These are phyloP conservation scores for Maniola jurtina DNA, from an alignment of 1,140 invertebrate species.

Conservation along the genomic window DNA sequence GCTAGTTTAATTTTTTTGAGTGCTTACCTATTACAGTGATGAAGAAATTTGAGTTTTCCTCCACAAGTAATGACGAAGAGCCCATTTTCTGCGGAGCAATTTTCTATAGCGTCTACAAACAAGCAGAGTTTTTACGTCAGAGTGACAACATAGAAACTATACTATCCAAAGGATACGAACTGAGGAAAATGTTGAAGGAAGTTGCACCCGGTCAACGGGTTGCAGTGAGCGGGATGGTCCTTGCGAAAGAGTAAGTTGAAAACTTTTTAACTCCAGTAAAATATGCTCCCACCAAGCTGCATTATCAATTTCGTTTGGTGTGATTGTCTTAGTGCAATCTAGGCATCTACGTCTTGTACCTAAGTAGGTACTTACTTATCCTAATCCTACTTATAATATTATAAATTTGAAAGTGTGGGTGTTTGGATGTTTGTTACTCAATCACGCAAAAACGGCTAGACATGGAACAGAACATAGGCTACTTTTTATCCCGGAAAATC, in stretches of 20 bases:
- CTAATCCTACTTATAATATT: no score
- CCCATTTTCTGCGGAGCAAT: constrained; percentile 37
- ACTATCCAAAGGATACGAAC: constrained; percentile 44
- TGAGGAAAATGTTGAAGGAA: constrained; percentile 43
- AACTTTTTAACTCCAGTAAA: background rate
- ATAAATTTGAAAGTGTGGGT: no score
- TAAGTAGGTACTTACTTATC: no score
- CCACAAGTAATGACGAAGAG: constrained; percentile 14
- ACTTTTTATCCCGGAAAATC: no score
- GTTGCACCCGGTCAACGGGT: constrained; percentile 41
- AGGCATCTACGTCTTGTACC: no score
- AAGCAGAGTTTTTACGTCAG: constrained; percentile 45
- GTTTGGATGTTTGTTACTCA: no score
- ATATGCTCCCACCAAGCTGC: no score
- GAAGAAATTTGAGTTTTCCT: constrained; percentile 49
- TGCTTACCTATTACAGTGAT: constrained; percentile 37
- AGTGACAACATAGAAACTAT: constrained; percentile 46
- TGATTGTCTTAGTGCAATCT: no score
- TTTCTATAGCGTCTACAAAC: constrained; percentile 52
- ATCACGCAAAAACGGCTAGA: no score
- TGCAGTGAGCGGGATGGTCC: constrained; percentile 37
- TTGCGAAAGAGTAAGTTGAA: constrained; percentile 42
- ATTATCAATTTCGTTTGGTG: no score
- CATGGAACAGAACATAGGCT: no score
- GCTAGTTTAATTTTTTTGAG: no score